Percentiles rank a stretch among this genome's conserved stretches.
Conservation (phyloP, 2,888 invertebrate species). For the Ariolimax columbianus region DNA sequence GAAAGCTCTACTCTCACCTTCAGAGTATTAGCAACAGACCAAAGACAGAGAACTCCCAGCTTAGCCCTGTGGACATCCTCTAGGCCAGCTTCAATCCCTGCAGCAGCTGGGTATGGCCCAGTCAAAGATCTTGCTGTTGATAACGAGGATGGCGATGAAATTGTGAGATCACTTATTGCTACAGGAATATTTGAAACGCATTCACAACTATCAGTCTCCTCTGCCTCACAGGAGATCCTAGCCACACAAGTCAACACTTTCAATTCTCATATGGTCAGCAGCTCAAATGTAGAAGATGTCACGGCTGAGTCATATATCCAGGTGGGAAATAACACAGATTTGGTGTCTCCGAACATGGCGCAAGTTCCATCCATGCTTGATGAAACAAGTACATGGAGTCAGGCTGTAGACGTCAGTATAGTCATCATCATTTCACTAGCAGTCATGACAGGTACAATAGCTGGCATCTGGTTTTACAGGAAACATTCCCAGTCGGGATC, state of each 20-base stretch:
- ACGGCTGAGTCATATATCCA: neutral
- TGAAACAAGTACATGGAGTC: neutral
- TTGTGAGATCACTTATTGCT: slow-evolving; percentile 1
- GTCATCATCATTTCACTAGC: neutral
- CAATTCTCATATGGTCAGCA: neutral
- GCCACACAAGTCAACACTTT: neutral
- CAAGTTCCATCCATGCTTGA: neutral
- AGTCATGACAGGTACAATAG: neutral
- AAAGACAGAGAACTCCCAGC: neutral
- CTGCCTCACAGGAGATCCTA: neutral
- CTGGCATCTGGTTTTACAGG: slow-evolving; percentile 25
- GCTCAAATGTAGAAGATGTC: neutral
- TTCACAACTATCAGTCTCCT: no score
- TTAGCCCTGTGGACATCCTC: neutral
- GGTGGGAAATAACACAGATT: neutral
- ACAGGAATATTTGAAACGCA: neutral
- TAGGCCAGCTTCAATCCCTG: neutral
- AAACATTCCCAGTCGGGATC: slow-evolving; percentile 6
- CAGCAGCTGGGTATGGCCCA: neutral
- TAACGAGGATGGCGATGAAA: slow-evolving; percentile 26
- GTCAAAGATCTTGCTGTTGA: neutral
- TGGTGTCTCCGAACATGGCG: neutral
- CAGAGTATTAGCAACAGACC: neutral
- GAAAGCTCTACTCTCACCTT: neutral
- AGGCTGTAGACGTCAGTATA: neutral